A percentile compares a stretch with the other conserved stretches of the same genome.
phyloP scores from a whole-genome alignment of 2,888 invertebrate species.

The Orgyia antiqua region DNA sequence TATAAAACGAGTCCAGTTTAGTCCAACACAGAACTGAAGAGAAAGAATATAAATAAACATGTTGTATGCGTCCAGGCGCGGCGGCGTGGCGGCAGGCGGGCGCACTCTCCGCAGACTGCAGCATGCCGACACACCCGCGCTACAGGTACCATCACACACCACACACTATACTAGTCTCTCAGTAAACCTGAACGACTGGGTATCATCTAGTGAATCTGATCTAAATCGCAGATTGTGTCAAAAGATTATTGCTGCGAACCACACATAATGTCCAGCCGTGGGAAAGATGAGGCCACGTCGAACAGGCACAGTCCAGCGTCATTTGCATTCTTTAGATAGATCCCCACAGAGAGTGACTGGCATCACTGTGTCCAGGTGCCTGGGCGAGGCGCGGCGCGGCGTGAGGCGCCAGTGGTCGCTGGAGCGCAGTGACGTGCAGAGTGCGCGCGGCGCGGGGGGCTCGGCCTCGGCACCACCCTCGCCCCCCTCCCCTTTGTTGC shows the following conservation, averaged over 20 bases:
- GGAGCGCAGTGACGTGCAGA: slow-evolving; percentile 57
- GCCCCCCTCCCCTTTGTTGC: slow-evolving; percentile 22
- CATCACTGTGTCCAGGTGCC: too few species aligned
- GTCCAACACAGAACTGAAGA: neutral
- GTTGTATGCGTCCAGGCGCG: too few species aligned
- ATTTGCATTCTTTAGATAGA: too few species aligned
- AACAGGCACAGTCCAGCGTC: too few species aligned
- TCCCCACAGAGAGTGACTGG: too few species aligned
- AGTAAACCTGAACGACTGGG: too few species aligned
- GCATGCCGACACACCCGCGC: slow-evolving; percentile 43
- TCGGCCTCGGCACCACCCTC: slow-evolving; percentile 12
- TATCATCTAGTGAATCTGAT: too few species aligned
- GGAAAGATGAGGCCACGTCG: too few species aligned
- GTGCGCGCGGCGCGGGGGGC: slow-evolving; percentile 33
- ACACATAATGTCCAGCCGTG: slow-evolving; percentile 73
- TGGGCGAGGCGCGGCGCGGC: slow-evolving; percentile 35
- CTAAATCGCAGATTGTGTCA: too few species aligned
- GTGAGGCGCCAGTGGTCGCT: slow-evolving; percentile 64
- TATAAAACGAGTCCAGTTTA: neutral
- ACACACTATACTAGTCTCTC: too few species aligned
- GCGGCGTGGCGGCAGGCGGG: slow-evolving; percentile 48
- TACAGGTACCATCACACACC: neutral
- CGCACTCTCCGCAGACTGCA: slow-evolving; percentile 53
- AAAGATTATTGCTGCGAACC: too few species aligned
- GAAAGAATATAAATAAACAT: too few species aligned